A percentile compares a stretch with the other conserved stretches of the same genome.
These are phyloP conservation scores for Leucophenga varia DNA, from an alignment of 1,140 invertebrate species.

Conservation along the genomic window DNA sequence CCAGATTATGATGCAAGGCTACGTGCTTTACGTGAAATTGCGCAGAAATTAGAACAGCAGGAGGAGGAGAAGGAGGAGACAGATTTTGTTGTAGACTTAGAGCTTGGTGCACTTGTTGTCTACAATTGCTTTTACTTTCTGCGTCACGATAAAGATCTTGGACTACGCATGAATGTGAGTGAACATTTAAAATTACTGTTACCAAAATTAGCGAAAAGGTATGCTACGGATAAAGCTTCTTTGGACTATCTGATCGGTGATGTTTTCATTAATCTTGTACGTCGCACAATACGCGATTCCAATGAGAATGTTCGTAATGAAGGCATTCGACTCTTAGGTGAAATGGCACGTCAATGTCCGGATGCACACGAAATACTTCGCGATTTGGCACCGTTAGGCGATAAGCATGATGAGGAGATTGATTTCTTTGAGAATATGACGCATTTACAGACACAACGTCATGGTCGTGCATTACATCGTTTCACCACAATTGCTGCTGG, in stretches of 20 bases:
- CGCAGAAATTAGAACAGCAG: slow-evolving; percentile 56
- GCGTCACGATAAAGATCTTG: slow-evolving; percentile 76
- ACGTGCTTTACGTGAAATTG: slow-evolving; percentile 69
- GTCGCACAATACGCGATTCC: slow-evolving; percentile 67
- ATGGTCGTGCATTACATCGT: slow-evolving; percentile 70
- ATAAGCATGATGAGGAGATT: slow-evolving; percentile 77
- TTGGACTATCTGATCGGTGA: slow-evolving; percentile 72
- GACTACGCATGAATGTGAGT: slow-evolving; percentile 76
- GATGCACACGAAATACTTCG: slow-evolving; percentile 69
- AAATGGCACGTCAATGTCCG: slow-evolving; percentile 71
- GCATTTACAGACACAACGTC: slow-evolving; percentile 82
- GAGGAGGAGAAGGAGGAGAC: slow-evolving; percentile 54
- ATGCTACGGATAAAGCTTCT: slow-evolving; percentile 56
- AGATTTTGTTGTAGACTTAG: slow-evolving; percentile 59
- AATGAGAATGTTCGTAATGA: slow-evolving; percentile 71
- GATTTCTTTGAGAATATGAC: slow-evolving; percentile 94
- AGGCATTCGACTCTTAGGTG: slow-evolving; percentile 74
- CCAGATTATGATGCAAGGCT: slow-evolving; percentile 85
- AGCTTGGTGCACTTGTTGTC: slow-evolving; percentile 72
- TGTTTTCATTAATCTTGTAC: slow-evolving; percentile 69
- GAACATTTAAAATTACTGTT: slow-evolving; percentile 70
- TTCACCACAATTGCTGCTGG: slow-evolving; percentile 26
- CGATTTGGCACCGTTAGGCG: slow-evolving; percentile 72
- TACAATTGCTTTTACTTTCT: slow-evolving; percentile 83
- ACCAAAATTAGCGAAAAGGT: slow-evolving; percentile 61